A percentile compares a stretch with the other conserved stretches of the same genome.
These are phyloP conservation scores for Pilophorus perplexus DNA, from an alignment of 2,888 invertebrate species.

Conservation along the genomic window DNA sequence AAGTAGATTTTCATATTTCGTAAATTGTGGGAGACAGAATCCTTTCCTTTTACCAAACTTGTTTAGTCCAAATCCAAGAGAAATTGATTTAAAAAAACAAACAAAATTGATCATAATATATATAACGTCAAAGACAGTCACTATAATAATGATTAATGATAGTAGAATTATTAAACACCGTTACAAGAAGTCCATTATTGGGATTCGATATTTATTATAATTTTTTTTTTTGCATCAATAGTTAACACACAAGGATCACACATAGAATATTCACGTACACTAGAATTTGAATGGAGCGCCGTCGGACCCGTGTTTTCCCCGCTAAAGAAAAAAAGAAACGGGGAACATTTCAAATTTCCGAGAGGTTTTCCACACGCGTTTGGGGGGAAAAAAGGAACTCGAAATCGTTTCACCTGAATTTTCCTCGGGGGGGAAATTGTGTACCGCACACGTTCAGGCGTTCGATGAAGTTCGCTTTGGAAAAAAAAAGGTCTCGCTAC, in stretches of 20 bases:
- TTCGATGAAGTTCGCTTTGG: too few relatives aligned
- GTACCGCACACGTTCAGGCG: too few relatives aligned
- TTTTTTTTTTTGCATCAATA: not conserved
- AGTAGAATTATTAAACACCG: slow-evolving; percentile 18
- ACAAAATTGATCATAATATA: slow-evolving; percentile 2
- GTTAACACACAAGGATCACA: slow-evolving; percentile 18
- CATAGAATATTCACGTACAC: slow-evolving; percentile 6
- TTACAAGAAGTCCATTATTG: slow-evolving; percentile 20
- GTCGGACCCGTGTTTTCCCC: too few relatives aligned
- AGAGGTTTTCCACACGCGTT: too few relatives aligned
- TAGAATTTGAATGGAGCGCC: slow-evolving; percentile 8
- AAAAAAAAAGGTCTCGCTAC: too few relatives aligned
- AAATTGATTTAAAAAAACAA: not conserved
- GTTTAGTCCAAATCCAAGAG: not conserved
- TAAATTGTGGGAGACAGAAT: too few relatives aligned
- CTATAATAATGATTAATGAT: slow-evolving; percentile 13
- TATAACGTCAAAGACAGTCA: slow-evolving; percentile 4
- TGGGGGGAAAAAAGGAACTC: too few relatives aligned
- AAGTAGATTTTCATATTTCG: too few relatives aligned
- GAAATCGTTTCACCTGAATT: too few relatives aligned
- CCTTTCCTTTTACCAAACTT: not conserved
- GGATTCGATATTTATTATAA: not conserved
- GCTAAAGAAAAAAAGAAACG: too few relatives aligned
- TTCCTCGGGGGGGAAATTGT: too few relatives aligned
- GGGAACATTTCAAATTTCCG: too few relatives aligned